These are phyloP conservation scores for Morpho deidamia DNA, from an alignment of 2,888 invertebrate genomes.

Conservation along the genomic window DNA sequence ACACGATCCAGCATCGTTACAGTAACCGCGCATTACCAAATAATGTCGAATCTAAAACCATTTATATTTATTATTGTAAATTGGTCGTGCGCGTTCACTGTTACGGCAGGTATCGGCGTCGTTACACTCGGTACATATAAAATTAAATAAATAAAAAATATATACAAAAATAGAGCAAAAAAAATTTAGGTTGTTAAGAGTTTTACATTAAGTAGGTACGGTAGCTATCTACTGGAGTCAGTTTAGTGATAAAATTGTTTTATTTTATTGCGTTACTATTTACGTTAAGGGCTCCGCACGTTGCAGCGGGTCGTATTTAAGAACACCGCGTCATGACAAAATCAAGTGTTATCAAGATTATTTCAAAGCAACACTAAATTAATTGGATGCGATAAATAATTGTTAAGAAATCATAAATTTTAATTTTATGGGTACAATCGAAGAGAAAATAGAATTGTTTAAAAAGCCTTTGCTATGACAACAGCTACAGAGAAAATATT, in stretches of 20 bases:
- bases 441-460: background rate
- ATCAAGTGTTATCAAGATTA: no score
- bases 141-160: constrained; percentile 21
- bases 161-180: constrained; percentile 28
- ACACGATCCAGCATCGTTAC: constrained; percentile 18
- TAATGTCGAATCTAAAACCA: background rate
- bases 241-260: constrained; percentile 16
- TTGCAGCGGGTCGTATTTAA: background rate
- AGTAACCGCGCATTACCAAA: background rate
- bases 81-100: background rate
- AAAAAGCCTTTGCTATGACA: background rate
- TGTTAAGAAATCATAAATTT: background rate
- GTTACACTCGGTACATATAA: constrained; percentile 20
- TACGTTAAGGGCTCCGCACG: background rate
- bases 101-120: background rate
- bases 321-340: no score
- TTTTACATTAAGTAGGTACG: constrained; percentile 27
- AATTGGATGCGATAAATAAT: no score
- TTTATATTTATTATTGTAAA: background rate
- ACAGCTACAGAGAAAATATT: no score
- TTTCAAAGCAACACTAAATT: no score
- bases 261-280: constrained; percentile 16
- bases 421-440: background rate
- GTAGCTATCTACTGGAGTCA: constrained; percentile 26
- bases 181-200: constrained; percentile 29